Evolutionary conservation across 2,797 vertebrate genomes (phyloP).

Genomic region (Tauraco hartlaubi): DNA sequence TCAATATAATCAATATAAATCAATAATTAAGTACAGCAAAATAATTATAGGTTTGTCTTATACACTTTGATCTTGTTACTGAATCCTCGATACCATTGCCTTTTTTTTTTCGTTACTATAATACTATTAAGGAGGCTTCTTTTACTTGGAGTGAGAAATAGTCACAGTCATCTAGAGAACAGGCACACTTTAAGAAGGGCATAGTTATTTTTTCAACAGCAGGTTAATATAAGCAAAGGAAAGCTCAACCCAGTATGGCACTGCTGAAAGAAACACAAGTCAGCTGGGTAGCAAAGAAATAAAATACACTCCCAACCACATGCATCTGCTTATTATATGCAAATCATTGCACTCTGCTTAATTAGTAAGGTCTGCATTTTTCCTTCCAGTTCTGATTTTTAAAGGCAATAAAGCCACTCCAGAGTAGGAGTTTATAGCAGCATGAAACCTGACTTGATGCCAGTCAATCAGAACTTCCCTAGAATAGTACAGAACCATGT

Average conservation of each 20-base stretch:
- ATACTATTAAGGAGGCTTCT: background rate
- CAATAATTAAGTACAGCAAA: background rate
- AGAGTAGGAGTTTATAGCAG: background rate
- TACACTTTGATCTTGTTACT: background rate
- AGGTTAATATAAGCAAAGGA: background rate
- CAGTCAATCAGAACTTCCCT: background rate
- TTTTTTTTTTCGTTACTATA: background rate
- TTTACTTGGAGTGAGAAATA: background rate
- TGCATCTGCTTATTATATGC: background rate
- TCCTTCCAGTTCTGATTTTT: background rate
- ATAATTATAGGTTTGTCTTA: background rate
- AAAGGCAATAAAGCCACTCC: background rate
- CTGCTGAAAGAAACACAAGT: background rate
- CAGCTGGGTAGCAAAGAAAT: background rate
- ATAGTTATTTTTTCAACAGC: background rate
- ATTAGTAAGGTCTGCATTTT: background rate
- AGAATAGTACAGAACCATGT: background rate
- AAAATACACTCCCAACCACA: background rate
- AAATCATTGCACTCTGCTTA: background rate
- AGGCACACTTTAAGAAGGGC: background rate
- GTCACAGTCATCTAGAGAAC: background rate
- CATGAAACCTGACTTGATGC: background rate
- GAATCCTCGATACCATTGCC: background rate
- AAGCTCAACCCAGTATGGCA: background rate
- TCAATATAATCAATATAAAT: too few relatives aligned